These are phyloP conservation scores for Tenthredo distinguenda DNA, from an alignment of 2,888 invertebrate genomes.

Conservation along the genomic window DNA sequence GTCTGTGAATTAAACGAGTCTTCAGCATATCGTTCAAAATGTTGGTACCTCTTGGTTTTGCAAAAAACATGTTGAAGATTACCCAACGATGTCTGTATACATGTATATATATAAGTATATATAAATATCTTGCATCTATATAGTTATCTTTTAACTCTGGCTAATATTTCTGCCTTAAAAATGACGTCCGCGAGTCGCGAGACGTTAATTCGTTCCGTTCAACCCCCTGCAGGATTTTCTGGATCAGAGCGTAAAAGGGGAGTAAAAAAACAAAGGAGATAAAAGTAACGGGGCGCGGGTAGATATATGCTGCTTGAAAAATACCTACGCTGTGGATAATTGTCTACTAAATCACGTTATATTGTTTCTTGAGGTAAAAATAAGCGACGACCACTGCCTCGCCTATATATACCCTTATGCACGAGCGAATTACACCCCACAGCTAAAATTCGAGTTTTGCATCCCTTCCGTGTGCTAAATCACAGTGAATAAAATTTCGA, in stretches of 20 bases:
- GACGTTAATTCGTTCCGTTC: constrained; percentile 20
- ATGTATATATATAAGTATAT: too few relatives aligned
- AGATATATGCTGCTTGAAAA: constrained; percentile 63
- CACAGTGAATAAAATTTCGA: not conserved
- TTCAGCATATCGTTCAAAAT: not conserved
- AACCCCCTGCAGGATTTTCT: constrained; percentile 16
- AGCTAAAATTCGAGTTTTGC: not conserved
- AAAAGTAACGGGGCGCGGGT: not conserved
- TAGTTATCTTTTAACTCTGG: not conserved
- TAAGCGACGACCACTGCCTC: constrained; percentile 21
- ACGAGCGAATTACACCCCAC: not conserved
- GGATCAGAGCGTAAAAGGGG: constrained; percentile 19
- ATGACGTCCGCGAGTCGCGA: constrained; percentile 19
- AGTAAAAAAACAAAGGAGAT: not conserved
- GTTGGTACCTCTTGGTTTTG: not conserved
- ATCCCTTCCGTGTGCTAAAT: not conserved
- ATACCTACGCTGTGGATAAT: constrained; percentile 73
- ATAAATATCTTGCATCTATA: not conserved
- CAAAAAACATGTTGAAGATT: not conserved
- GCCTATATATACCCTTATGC: not conserved
- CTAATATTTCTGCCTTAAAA: constrained; percentile 28
- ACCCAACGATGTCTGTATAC: too few relatives aligned
- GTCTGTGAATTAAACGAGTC: not conserved
- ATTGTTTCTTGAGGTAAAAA: constrained; percentile 73
- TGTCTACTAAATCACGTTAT: constrained; percentile 76